Evolutionary conservation across 2,888 invertebrate genomes (phyloP).

Genomic region (Caradrina kadenii): DNA sequence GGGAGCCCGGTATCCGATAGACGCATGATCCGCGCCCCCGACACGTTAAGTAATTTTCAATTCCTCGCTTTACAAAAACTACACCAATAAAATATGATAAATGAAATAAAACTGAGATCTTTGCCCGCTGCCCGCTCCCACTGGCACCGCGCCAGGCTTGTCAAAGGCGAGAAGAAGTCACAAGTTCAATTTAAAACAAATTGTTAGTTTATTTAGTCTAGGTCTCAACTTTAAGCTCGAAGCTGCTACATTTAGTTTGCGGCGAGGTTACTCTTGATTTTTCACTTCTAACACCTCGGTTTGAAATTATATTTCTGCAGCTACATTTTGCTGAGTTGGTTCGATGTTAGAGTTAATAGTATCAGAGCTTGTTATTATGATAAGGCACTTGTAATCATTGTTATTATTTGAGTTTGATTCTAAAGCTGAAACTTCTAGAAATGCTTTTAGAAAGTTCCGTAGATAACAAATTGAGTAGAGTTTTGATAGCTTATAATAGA

Average conservation of each 20-base stretch:
- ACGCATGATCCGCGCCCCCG: too few relatives aligned
- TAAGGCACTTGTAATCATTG: neutral
- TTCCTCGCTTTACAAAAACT: too few relatives aligned
- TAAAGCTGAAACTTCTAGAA: neutral
- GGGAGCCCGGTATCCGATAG: too few relatives aligned
- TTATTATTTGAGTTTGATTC: neutral
- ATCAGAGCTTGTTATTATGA: neutral
- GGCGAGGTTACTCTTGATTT: constrained; percentile 47
- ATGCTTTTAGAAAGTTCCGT: neutral
- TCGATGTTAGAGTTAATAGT: constrained; percentile 6
- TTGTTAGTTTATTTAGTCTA: constrained; percentile 63
- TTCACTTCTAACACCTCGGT: constrained; percentile 40
- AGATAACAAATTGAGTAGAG: too few relatives aligned
- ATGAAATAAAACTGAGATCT: neutral
- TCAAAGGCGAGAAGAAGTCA: constrained; percentile 31
- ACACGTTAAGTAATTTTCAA: too few relatives aligned
- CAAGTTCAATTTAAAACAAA: constrained; percentile 65
- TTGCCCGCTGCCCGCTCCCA: constrained; percentile 6
- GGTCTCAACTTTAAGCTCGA: constrained; percentile 43
- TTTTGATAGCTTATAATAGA: too few relatives aligned
- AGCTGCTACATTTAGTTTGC: constrained; percentile 47
- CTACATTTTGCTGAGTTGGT: neutral
- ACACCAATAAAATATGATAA: too few relatives aligned
- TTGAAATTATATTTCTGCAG: constrained; percentile 35
- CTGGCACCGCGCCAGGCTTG: constrained; percentile 8